phyloP scores from a whole-genome alignment of 2,888 invertebrate species.

The Athalia rosae region DNA sequence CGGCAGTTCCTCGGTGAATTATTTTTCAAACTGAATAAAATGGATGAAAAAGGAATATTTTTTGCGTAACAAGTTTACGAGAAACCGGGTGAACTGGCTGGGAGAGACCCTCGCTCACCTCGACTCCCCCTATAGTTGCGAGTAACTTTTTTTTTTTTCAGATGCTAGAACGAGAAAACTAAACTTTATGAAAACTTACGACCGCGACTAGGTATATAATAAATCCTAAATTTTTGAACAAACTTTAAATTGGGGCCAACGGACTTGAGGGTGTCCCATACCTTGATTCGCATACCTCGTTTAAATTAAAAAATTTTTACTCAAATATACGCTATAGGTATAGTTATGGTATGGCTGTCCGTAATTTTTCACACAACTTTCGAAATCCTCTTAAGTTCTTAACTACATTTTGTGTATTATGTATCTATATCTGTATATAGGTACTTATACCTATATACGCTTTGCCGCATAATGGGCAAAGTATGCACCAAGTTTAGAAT shows the following conservation, averaged over 20 bases:
- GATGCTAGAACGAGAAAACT: too few species aligned
- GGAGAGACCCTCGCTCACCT: too few species aligned
- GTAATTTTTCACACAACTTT: conserved; percentile 52
- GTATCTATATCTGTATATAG: not conserved
- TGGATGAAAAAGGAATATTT: too few species aligned
- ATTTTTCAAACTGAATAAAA: too few species aligned
- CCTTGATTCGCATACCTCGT: conserved; percentile 23
- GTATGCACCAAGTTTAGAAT: too few species aligned
- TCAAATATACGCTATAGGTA: not conserved
- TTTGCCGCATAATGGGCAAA: too few species aligned
- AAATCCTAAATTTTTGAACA: conserved; percentile 58
- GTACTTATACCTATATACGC: not conserved
- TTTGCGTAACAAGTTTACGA: too few species aligned
- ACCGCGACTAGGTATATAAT: conserved; percentile 48
- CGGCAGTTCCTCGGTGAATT: too few species aligned
- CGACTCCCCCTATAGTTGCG: too few species aligned
- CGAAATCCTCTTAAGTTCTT: conserved; percentile 38
- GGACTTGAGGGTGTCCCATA: conserved; percentile 3
- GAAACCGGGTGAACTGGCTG: too few species aligned
- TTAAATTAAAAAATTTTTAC: conserved; percentile 47
- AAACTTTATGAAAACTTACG: not conserved
- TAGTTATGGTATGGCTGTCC: too few species aligned
- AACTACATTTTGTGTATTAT: not conserved
- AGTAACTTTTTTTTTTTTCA: too few species aligned
- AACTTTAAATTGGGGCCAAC: conserved; percentile 56